Percentiles rank a stretch among this genome's conserved stretches.
These are phyloP conservation scores for Globodera rostochiensis DNA, from an alignment of 1,140 invertebrate species.

Conservation along the genomic window DNA sequence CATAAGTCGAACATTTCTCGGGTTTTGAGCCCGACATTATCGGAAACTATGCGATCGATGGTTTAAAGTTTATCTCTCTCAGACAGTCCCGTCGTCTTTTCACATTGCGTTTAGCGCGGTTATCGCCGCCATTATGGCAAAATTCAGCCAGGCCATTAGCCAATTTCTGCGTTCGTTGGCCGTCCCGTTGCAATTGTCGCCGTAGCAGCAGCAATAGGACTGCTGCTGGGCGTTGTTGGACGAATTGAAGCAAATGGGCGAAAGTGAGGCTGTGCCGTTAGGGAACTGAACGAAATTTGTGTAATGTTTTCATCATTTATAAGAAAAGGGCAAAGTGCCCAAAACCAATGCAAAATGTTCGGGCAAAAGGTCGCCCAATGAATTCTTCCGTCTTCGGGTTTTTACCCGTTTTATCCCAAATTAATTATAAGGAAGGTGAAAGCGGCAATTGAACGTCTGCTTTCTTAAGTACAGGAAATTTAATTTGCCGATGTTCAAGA, in stretches of 20 bases:
- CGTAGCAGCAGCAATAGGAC: slow-evolving; percentile 26
- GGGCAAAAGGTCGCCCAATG: too few species aligned
- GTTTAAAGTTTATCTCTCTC: too few species aligned
- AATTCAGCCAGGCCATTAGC: not conserved
- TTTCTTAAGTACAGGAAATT: too few species aligned
- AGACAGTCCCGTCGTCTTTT: not conserved
- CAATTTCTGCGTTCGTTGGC: not conserved
- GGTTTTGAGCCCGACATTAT: too few species aligned
- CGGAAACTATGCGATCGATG: too few species aligned
- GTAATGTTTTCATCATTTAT: not conserved
- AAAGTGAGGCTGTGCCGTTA: slow-evolving; percentile 6
- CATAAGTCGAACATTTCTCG: too few species aligned
- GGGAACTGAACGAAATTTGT: slow-evolving; percentile 2
- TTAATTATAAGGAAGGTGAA: too few species aligned
- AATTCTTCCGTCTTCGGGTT: too few species aligned
- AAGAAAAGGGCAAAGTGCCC: not conserved
- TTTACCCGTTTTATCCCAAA: too few species aligned
- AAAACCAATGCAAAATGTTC: too few species aligned
- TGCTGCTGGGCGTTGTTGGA: not conserved
- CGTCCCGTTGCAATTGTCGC: slow-evolving; percentile 15
- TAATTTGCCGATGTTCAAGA: too few species aligned
- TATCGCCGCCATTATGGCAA: not conserved
- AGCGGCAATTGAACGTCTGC: too few species aligned
- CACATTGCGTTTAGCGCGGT: not conserved
- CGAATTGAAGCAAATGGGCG: slow-evolving; percentile 7